These are phyloP conservation scores for Megalops cyprinoides DNA, from an alignment of 2,797 vertebrate genomes.

Conservation along the genomic window DNA sequence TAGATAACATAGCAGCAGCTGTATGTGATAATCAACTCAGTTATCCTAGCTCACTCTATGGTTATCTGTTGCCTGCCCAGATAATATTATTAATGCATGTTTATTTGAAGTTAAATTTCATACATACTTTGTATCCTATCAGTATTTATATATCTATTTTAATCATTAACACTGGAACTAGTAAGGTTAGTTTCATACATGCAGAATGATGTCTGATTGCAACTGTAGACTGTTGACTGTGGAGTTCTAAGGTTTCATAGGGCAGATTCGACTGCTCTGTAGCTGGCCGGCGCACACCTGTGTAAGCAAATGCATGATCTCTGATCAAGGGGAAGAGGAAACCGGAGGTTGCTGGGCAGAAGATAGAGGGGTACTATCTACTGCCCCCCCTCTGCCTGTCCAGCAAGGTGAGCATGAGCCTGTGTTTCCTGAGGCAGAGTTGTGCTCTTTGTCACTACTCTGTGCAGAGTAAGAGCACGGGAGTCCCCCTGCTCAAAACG, in stretches of 20 bases:
- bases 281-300: not conserved
- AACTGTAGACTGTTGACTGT: not conserved
- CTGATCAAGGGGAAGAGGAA: no score
- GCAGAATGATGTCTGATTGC: not conserved
- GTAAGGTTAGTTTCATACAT: no score
- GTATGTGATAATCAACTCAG: not conserved
- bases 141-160: no score
- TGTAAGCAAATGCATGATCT: not conserved
- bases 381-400: not conserved
- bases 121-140: no score
- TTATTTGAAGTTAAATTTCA: no score
- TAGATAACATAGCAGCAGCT: not conserved
- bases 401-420: constrained; percentile 54
- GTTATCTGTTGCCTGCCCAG: no score
- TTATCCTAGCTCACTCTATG: no score
- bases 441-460: not conserved
- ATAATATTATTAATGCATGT: no score
- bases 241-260: not conserved
- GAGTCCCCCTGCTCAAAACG: not conserved
- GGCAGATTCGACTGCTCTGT: not conserved
- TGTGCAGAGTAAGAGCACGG: not conserved
- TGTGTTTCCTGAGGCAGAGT: constrained; percentile 45
- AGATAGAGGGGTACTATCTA: not conserved
- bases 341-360: not conserved
- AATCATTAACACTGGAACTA: no score